phyloP scores from a whole-genome alignment of 2,888 invertebrate species.

The Polyommatus iphigenia region DNA sequence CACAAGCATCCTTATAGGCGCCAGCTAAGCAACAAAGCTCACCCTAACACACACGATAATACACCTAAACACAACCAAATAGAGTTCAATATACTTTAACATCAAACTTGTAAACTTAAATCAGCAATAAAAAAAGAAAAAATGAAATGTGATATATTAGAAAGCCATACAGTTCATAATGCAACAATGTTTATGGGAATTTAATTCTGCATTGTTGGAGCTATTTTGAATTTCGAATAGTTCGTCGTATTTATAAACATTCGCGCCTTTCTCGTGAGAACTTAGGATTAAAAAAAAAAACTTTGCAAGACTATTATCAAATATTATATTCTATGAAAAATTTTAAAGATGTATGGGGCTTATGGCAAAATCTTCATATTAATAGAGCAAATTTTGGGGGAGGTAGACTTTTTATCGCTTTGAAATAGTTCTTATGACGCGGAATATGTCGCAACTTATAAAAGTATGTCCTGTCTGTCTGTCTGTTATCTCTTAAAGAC shows the following conservation, averaged over 20 bases:
- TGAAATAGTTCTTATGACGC: too few relatives aligned
- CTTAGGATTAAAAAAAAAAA: neutral
- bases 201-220: slow-evolving; percentile 38
- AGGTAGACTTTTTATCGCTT: too few relatives aligned
- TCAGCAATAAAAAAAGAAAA: slow-evolving; percentile 31
- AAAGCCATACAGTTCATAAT: slow-evolving; percentile 35
- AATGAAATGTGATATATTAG: slow-evolving; percentile 35
- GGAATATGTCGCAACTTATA: too few relatives aligned
- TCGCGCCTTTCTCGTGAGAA: slow-evolving; percentile 9
- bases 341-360: too few relatives aligned
- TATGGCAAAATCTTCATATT: too few relatives aligned
- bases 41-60: neutral
- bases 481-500: too few relatives aligned
- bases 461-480: too few relatives aligned
- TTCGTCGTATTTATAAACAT: neutral
- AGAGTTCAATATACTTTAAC: slow-evolving; percentile 33
- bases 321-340: neutral
- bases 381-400: too few relatives aligned
- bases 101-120: slow-evolving; percentile 28
- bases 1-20: slow-evolving; percentile 68
- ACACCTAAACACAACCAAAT: slow-evolving; percentile 15
- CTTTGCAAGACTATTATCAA: neutral
- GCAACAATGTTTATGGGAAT: slow-evolving; percentile 33
- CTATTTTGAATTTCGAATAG: slow-evolving; percentile 30
- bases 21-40: slow-evolving; percentile 48